Conservation (phyloP, 2,113 vertebrate species). For the Tonatia bakeri region DNA sequence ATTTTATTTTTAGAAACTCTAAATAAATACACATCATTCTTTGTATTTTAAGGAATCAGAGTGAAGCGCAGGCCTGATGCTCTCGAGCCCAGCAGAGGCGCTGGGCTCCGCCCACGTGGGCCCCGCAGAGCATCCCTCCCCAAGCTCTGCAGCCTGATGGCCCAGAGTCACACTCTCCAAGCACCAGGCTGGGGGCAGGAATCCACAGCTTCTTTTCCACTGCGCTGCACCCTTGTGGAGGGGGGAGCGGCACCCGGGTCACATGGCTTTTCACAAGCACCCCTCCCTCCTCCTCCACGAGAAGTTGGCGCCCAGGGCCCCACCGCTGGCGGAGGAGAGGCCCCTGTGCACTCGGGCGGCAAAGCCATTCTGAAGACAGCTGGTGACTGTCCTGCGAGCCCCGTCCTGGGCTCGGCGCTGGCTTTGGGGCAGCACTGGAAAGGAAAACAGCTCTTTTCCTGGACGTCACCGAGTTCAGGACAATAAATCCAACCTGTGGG, state of each 20-base stretch:
- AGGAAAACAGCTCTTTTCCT: slow-evolving; percentile 78
- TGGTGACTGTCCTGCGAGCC: neutral
- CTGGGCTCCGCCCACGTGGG: no score
- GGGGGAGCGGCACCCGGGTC: rapidly evolving
- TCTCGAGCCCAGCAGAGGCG: neutral
- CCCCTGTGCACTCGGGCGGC: slow-evolving; percentile 50
- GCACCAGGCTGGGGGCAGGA: neutral
- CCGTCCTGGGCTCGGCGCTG: neutral
- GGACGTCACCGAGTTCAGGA: slow-evolving; percentile 60
- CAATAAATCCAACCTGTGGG: neutral
- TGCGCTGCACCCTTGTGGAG: neutral
- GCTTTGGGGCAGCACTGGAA: slow-evolving; percentile 58
- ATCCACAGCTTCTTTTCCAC: neutral
- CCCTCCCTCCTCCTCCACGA: neutral
- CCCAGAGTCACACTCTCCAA: neutral
- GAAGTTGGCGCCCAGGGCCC: neutral
- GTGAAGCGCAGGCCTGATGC: neutral
- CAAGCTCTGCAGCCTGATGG: rapidly evolving
- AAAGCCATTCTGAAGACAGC: neutral
- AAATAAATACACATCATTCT: neutral
- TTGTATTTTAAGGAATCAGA: neutral
- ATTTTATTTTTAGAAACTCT: neutral
- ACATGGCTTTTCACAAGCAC: rapidly evolving
- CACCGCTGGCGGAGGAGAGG: slow-evolving; percentile 27
- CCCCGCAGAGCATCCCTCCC: neutral